A percentile compares a stretch with the other conserved stretches of the same genome.
Evolutionary conservation across 1,140 invertebrate species (phyloP).

Genomic region (Diorhabda elongata): DNA sequence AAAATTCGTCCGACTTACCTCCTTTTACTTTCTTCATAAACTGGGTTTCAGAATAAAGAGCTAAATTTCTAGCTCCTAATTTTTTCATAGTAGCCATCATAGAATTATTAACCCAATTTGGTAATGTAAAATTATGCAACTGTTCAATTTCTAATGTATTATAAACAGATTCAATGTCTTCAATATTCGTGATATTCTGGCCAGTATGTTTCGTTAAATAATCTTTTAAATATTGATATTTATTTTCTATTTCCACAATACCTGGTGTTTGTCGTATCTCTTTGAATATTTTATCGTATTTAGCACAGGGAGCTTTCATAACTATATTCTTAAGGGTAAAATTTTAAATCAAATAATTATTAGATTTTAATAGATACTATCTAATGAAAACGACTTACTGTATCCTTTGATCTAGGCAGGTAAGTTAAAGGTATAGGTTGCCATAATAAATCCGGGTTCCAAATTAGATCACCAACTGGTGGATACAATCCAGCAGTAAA

Average conservation of each 20-base stretch:
- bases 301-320: constrained; percentile 60
- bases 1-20: constrained; percentile 49
- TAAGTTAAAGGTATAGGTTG: constrained; percentile 84
- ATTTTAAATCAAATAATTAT: not conserved
- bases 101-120: constrained; percentile 66
- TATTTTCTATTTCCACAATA: constrained; percentile 53
- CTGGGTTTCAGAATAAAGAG: constrained; percentile 64
- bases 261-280: constrained; percentile 54
- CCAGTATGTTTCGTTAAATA: constrained; percentile 64
- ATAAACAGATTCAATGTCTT: constrained; percentile 69
- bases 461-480: constrained; percentile 63
- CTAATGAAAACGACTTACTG: constrained; percentile 24
- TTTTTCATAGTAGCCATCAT: constrained; percentile 65
- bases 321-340: constrained; percentile 53
- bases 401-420: constrained; percentile 50
- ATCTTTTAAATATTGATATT: constrained; percentile 59
- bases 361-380: no score
- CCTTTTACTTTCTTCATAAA: constrained; percentile 69
- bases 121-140: constrained; percentile 61
- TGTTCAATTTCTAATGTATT: constrained; percentile 69
- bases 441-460: constrained; percentile 72
- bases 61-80: constrained; percentile 64
- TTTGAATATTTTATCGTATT: constrained; percentile 55
- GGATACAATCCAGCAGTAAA: constrained; percentile 81
- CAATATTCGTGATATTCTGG: constrained; percentile 58